Base-by-base conservation (phyloP, 2,888 invertebrate genomes). In the Metalampra italica region DNA sequence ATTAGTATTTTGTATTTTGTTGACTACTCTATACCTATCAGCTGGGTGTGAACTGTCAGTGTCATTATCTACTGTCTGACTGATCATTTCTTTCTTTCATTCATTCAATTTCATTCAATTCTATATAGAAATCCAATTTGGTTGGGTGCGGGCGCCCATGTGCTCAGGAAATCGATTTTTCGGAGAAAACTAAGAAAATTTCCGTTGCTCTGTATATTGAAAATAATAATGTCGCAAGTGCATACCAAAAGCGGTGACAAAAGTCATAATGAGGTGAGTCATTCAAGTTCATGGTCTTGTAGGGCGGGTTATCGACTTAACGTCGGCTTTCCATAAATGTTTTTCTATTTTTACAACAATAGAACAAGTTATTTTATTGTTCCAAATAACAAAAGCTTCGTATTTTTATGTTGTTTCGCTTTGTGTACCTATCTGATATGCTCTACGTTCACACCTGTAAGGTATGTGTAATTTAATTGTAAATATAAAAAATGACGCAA, bases 191-290 rank as follows among this genome's bases (percentile, higher is more conserved):
- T 5, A 22, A 22, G 22, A 22, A 22, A 22, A 22, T n/a, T 36
- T n/a, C n/a, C 36, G 7, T n/a, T n/a, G 7, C n/a, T 36, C n/a
- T n/a, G n/a, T 36, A 36, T 36, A 36, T n/a, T 36, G 3, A n/a
- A n/a, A n/a, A 32, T 47, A 48, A 77, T 59, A 53, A 85, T 86
- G 85, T 82, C 84, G 22, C 72, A 78, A 62, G 62, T 74, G 45
- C 61, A 66, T 55, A 76, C 82, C 29, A 85, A 83, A 62, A 74
- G 71, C 50, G 82, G 82, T 13, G 83, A 92, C 66, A 91, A 91
- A 63, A 90, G 90, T 51, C 92, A 94, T 69, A 94, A 94, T 80
- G 93, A 94, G 92, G 94, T 94, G 82, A 85, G 52, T 49, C 47
- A 2, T 41, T 36, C n/a, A 11, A 36, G 22, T 36, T n/a, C 36